phyloP scores from a whole-genome alignment of 2,888 invertebrate species.

The Prenolepis imparis region DNA sequence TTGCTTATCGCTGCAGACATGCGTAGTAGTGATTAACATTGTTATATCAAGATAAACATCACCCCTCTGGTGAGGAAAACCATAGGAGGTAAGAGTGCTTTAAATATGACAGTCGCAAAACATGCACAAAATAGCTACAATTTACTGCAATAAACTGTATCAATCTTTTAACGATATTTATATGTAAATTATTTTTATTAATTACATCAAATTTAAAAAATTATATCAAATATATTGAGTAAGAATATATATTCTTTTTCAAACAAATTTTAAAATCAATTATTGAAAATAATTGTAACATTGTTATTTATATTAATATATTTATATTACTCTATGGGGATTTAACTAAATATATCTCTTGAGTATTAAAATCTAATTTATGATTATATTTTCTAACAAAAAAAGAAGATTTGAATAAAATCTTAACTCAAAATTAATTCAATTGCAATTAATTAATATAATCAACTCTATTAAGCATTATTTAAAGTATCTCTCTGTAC shows the following conservation, averaged over 20 bases:
- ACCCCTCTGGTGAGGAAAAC: conserved; percentile 1
- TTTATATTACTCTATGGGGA: not conserved
- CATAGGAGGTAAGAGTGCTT: conserved; percentile 13
- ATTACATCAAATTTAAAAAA: too few species aligned
- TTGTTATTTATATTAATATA: not conserved
- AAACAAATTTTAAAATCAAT: not conserved
- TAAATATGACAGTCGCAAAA: conserved; percentile 12
- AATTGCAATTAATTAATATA: not conserved
- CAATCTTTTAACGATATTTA: not conserved
- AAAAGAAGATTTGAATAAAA: not conserved
- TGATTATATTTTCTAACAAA: not conserved
- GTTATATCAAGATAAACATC: conserved; percentile 46
- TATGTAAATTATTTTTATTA: not conserved
- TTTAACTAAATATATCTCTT: not conserved
- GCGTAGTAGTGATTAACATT: conserved; percentile 49
- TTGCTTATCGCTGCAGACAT: conserved; percentile 33
- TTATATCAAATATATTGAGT: not conserved
- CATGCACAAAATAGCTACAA: conserved; percentile 22
- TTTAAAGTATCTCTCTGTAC: too few species aligned
- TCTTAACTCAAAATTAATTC: not conserved
- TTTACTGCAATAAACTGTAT: not conserved
- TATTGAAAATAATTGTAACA: not conserved
- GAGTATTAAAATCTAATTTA: not conserved
- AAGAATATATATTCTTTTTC: not conserved
- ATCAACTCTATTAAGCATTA: not conserved